A percentile compares a stretch with the other conserved stretches of the same genome.
Conservation (phyloP, 2,113 vertebrate genomes). For the human (Homo sapiens) region GRCh38 chr19:28259501-28260000, state of each 20-base stretch:
- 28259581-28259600: neutral
- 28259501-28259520: constrained; percentile 36
- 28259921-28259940: neutral
- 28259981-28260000: neutral
- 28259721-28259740: neutral
- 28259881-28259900: neutral
- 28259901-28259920: too few relatives aligned
- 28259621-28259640: constrained; percentile 25
- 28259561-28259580: neutral
- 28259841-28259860: neutral
- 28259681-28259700: constrained; percentile 41
- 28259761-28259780: neutral
- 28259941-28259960: neutral
- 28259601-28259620: neutral
- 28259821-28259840: neutral
- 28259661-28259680: constrained; percentile 53
- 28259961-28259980: neutral
- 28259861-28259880: neutral
- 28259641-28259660: constrained; percentile 35
- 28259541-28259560: constrained; percentile 38
- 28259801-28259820: neutral
- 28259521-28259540: constrained; percentile 47
- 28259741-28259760: neutral
- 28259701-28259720: neutral
- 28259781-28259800: neutral